These are phyloP conservation scores for Sinosuthora webbiana DNA, from an alignment of 2,113 vertebrate species.

Conservation along the genomic window DNA sequence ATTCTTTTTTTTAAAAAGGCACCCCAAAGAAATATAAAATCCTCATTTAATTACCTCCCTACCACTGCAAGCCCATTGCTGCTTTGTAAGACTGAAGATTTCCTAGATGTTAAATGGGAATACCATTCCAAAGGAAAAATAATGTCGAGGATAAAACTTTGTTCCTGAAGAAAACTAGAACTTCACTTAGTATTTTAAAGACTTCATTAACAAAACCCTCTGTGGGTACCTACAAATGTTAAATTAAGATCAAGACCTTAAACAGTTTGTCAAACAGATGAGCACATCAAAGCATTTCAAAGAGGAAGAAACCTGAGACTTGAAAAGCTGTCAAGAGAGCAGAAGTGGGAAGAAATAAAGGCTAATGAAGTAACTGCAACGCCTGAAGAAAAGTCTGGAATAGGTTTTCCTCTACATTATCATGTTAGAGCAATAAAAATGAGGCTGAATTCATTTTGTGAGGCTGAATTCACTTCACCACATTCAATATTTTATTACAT, in stretches of 20 bases:
- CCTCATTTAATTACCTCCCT: background rate
- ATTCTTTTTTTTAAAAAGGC: background rate
- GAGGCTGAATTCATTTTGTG: background rate
- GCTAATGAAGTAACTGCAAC: slow-evolving; percentile 18
- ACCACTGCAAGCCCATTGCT: background rate
- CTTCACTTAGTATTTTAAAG: slow-evolving; percentile 22
- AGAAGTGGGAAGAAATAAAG: slow-evolving; percentile 6
- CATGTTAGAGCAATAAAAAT: background rate
- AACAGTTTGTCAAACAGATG: slow-evolving; percentile 20
- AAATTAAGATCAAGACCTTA: slow-evolving; percentile 20
- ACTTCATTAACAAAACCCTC: slow-evolving; percentile 38
- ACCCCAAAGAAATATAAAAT: background rate
- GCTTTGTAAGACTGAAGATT: background rate
- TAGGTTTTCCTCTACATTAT: background rate
- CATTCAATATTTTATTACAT: background rate
- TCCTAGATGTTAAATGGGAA: background rate
- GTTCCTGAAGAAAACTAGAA: slow-evolving; percentile 7
- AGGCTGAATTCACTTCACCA: background rate
- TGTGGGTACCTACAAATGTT: background rate
- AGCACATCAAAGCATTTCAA: slow-evolving; percentile 16
- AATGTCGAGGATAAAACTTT: background rate
- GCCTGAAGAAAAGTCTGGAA: background rate
- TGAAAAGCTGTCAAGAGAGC: slow-evolving; percentile 17
- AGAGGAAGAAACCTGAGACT: background rate
- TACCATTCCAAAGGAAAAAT: background rate